These are phyloP conservation scores for Geophilus truncorum DNA, from an alignment of 2,888 invertebrate genomes.

Conservation along the genomic window DNA sequence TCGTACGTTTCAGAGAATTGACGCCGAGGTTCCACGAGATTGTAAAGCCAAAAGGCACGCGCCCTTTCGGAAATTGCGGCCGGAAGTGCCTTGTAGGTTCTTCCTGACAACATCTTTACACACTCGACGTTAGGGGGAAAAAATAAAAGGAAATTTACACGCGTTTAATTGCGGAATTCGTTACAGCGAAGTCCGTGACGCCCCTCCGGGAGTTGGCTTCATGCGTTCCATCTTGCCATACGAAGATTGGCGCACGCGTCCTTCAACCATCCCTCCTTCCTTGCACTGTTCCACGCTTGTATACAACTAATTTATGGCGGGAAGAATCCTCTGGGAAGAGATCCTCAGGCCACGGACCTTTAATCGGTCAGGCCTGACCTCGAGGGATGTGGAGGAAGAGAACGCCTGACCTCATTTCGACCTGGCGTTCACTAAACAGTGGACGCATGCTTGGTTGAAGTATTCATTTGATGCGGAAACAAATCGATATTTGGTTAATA, in stretches of 20 bases:
- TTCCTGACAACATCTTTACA: neutral
- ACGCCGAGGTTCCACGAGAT: neutral
- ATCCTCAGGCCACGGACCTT: constrained; percentile 25
- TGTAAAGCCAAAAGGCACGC: neutral
- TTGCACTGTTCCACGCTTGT: neutral
- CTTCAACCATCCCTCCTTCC: neutral
- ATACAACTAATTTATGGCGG: constrained; percentile 27
- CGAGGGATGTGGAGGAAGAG: constrained; percentile 19
- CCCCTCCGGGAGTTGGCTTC: neutral
- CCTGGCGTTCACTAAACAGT: constrained; percentile 18
- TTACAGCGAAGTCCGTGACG: neutral
- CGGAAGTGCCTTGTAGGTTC: neutral
- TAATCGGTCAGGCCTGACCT: constrained; percentile 14
- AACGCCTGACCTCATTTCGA: neutral
- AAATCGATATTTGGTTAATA: constrained; percentile 5
- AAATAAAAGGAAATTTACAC: neutral
- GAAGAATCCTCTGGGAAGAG: constrained; percentile 25
- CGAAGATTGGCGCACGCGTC: constrained; percentile 8
- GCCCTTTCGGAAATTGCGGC: constrained; percentile 13
- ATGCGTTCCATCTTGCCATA: neutral
- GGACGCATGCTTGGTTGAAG: neutral
- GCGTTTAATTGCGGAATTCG: neutral
- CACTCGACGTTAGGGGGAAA: neutral
- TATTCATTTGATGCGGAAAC: constrained; percentile 9
- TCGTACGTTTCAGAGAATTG: neutral